Conservation (phyloP, 2,888 invertebrate species). For the Acrobeloides nanus region DNA sequence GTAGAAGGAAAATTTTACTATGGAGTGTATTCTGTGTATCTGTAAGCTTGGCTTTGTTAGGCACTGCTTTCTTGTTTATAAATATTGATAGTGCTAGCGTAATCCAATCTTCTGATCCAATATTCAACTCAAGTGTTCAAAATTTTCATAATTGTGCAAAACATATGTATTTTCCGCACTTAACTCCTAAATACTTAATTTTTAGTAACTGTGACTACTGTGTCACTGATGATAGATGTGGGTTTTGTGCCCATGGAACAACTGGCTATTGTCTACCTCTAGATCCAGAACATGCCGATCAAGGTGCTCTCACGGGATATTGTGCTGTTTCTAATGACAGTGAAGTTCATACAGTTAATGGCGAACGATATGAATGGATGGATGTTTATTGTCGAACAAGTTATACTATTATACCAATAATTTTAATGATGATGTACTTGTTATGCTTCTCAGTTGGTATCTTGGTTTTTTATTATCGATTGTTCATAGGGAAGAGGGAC, state of each 20-base stretch:
- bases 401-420: conserved; percentile 54
- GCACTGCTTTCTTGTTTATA: conserved; percentile 35
- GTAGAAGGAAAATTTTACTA: conserved; percentile 34
- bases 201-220: conserved; percentile 56
- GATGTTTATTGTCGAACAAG: conserved; percentile 22
- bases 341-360: conserved; percentile 13
- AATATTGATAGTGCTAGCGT: conserved; percentile 22
- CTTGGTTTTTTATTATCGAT: no score
- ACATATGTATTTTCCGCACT: conserved; percentile 4
- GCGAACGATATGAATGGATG: conserved; percentile 16
- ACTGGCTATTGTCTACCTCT: conserved; percentile 31
- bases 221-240: conserved; percentile 56
- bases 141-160: conserved; percentile 9
- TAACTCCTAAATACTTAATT: no score
- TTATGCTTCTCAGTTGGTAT: conserved; percentile 25
- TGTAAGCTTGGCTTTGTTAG: conserved; percentile 32
- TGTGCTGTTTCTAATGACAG: conserved; percentile 30
- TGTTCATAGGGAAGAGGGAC: no score
- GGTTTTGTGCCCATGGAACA: conserved; percentile 41
- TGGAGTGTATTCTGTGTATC: conserved; percentile 34
- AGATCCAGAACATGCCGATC: conserved; percentile 12
- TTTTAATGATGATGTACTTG: conserved; percentile 47
- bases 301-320: conserved; percentile 9
- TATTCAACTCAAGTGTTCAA: background rate
- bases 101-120: background rate